Evolutionary conservation across 2,797 vertebrate genomes (phyloP), one percentile per base, ranked within the genome.

Genomic region (Anguilla obscura): DNA sequence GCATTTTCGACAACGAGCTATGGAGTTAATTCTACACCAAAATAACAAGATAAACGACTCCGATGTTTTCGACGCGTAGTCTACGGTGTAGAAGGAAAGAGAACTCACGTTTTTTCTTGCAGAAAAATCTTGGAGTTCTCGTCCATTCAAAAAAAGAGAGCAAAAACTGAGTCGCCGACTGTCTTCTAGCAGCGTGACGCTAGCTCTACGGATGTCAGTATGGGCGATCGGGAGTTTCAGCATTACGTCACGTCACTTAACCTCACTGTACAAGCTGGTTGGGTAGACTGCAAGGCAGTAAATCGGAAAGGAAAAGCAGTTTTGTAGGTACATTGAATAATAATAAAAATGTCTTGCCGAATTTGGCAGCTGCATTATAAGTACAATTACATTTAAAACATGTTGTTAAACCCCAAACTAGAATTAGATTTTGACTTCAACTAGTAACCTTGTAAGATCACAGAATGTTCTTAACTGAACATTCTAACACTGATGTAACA

Each of bases 31-130:
- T 79, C 21, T 79, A 40, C 74, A 40, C 12, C 14, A 45, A 21
- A 21, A 36, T 40, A 45, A 79, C 74, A 79, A 79, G 74, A 40
- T 40, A 36, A 76, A 76, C 33, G 12, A 40, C 16, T 45, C 33
- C 4, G 16, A 40, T 45, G 33, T 18, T 79, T 45, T 79, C 36
- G 74, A 21, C 18, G 74, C 14, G 33, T 16, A 45, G 63, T 69
- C 1, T n/a, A 27, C 4, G 14, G 40, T 21, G 45, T 79, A 18
- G 3, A 18, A 79, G 33, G 14, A 40, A 21, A 79, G 0, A 79
- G 6, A 79, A 79, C 74, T 79, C 74, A 79, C 74, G 45, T 40
- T 79, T 71, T 27, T 79, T 21, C 74, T 40, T 79, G 74, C 36
- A 16, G 74, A 14, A 79, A 79, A 40, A 36, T 40, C 36, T 79